Conservation (phyloP, 2,113 vertebrate species). For the Colaptes auratus region DNA sequence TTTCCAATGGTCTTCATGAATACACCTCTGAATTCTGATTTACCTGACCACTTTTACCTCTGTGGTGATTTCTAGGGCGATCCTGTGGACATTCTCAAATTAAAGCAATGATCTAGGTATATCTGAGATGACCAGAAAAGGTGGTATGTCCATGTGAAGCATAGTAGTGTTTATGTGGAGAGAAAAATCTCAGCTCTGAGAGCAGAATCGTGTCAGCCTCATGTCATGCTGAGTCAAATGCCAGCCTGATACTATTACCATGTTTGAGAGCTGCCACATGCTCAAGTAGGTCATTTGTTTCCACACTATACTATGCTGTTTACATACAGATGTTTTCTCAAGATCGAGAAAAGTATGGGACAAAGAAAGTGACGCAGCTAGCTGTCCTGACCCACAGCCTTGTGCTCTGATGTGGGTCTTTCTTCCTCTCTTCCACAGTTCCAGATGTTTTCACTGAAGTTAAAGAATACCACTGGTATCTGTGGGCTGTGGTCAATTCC, state of each 20-base stretch:
- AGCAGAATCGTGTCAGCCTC: background rate
- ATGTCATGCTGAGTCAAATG: background rate
- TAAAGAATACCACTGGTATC: background rate
- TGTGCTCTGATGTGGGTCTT: background rate
- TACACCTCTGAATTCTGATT: background rate
- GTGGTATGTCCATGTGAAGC: background rate
- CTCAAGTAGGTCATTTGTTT: background rate
- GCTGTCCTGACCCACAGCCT: background rate
- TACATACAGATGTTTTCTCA: background rate
- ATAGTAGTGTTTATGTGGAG: background rate
- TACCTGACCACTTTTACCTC: background rate
- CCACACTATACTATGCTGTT: background rate
- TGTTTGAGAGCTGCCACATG: fast-evolving
- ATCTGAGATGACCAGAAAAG: background rate
- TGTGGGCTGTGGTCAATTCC: background rate
- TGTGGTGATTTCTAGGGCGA: background rate
- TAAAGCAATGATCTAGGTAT: background rate
- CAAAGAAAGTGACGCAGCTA: background rate
- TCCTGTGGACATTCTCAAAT: background rate
- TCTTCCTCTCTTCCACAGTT: background rate
- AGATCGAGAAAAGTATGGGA: background rate
- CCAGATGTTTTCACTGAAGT: background rate
- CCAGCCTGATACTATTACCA: background rate
- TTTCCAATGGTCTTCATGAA: background rate
- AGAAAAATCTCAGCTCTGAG: background rate